phyloP scores from a whole-genome alignment of 2,888 invertebrate species.

The Eupeodes latifasciatus region DNA sequence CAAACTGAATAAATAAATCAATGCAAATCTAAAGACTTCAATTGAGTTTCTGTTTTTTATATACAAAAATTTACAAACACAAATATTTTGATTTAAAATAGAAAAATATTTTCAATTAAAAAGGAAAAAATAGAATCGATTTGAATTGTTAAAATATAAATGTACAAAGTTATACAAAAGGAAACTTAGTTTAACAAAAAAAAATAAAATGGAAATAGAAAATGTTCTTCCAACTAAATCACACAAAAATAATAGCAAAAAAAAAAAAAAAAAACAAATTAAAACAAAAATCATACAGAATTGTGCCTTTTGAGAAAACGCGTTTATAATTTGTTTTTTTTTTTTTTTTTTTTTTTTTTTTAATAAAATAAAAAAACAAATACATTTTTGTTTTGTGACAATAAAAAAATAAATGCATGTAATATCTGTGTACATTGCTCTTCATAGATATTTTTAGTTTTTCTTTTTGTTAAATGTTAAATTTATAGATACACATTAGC shows the following conservation, averaged over 20 bases:
- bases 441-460: slow-evolving; percentile 1
- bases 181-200: slow-evolving; percentile 7
- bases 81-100: slow-evolving; percentile 71
- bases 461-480: slow-evolving; percentile 28
- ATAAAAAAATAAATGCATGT: slow-evolving; percentile 18
- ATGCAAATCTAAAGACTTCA: slow-evolving; percentile 74
- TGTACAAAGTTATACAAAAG: slow-evolving; percentile 64
- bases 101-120: slow-evolving; percentile 54
- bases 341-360: slow-evolving; percentile 4
- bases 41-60: slow-evolving; percentile 30
- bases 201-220: slow-evolving; percentile 15
- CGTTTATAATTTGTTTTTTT: slow-evolving; percentile 50
- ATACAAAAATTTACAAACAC: slow-evolving; percentile 53
- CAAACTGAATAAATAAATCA: slow-evolving; percentile 56
- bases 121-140: slow-evolving; percentile 31
- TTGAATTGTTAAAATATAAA: slow-evolving; percentile 40
- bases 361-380: not conserved
- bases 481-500: slow-evolving; percentile 52
- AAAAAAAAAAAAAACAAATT: slow-evolving; percentile 26
- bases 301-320: slow-evolving; percentile 75
- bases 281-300: slow-evolving; percentile 49
- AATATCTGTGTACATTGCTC: slow-evolving; percentile 8
- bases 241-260: slow-evolving; percentile 17
- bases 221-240: slow-evolving; percentile 64
- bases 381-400: slow-evolving; percentile 16